Conservation (phyloP, 2,888 invertebrate species). For the Zele albiditarsus region DNA sequence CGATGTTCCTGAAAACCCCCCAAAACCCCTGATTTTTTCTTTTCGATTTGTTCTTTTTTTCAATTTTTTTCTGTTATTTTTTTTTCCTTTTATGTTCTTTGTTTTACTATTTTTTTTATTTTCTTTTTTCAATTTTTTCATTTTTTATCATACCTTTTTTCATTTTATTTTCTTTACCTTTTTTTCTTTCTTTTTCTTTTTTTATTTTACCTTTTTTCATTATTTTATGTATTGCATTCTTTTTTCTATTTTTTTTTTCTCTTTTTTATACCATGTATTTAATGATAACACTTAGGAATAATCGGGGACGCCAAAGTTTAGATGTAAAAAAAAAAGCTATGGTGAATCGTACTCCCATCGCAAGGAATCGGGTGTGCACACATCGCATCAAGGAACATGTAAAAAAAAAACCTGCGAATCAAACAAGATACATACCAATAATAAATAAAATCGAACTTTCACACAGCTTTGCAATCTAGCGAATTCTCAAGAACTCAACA, state of each 20-base stretch:
- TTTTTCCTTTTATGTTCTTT: conserved; percentile 23
- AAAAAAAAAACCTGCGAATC: neutral
- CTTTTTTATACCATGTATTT: conserved; percentile 13
- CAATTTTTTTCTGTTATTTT: conserved; percentile 26
- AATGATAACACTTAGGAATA: neutral
- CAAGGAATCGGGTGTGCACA: neutral
- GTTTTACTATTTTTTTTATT: conserved; percentile 30
- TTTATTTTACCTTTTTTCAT: conserved; percentile 26
- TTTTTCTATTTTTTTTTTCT: conserved; percentile 24
- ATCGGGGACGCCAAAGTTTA: neutral
- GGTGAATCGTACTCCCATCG: neutral
- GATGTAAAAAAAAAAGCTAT: neutral
- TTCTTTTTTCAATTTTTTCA: conserved; percentile 20
- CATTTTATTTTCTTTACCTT: conserved; percentile 37
- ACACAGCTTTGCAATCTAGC: neutral
- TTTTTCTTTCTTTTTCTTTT: conserved; percentile 38
- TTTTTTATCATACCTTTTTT: conserved; percentile 36
- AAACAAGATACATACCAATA: neutral
- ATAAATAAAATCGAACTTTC: neutral
- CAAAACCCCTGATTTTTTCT: conserved; percentile 41
- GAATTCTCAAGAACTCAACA: neutral
- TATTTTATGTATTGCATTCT: conserved; percentile 25
- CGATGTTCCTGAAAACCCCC: conserved; percentile 46
- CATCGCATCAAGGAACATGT: neutral
- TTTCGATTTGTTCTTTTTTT: conserved; percentile 33